phyloP scores from a whole-genome alignment of 2,888 invertebrate genomes.

The Deladenus siricidicola region DNA sequence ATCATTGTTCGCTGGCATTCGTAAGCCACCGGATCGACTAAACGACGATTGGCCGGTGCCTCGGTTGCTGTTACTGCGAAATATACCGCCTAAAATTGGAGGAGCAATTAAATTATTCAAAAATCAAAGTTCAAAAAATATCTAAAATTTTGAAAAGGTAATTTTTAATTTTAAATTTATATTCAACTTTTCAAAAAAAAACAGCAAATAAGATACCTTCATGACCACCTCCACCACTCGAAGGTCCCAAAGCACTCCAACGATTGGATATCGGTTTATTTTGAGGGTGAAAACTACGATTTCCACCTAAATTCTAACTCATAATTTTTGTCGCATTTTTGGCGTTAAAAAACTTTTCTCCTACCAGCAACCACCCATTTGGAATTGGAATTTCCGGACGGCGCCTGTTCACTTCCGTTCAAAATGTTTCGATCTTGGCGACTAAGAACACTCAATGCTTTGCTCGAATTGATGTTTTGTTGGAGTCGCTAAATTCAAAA shows the following conservation, averaged over 20 bases:
- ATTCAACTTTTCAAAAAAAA: too few species aligned
- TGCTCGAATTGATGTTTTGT: slow-evolving; percentile 49
- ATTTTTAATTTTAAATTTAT: too few species aligned
- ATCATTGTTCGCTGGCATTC: not conserved
- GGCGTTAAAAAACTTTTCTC: not conserved
- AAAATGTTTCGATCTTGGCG: slow-evolving; percentile 9
- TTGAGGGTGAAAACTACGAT: not conserved
- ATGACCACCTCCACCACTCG: too few species aligned
- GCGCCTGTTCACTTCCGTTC: not conserved
- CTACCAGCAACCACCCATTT: slow-evolving; percentile 1
- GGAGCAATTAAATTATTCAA: not conserved
- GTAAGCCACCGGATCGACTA: not conserved
- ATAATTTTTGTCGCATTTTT: not conserved
- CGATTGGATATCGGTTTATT: slow-evolving; percentile 1
- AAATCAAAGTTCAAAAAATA: too few species aligned
- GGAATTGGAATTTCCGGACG: not conserved
- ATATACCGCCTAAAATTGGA: not conserved
- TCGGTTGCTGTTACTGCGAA: not conserved
- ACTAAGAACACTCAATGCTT: slow-evolving; percentile 37
- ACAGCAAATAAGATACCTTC: not conserved
- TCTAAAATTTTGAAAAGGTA: too few species aligned
- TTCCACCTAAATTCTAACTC: not conserved
- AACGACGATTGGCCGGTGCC: not conserved
- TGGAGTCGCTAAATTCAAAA: slow-evolving; percentile 34
- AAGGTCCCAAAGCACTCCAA: slow-evolving; percentile 2